Evolutionary conservation across 2,113 vertebrate species (phyloP).

Genomic region (Crypturellus undulatus): DNA sequence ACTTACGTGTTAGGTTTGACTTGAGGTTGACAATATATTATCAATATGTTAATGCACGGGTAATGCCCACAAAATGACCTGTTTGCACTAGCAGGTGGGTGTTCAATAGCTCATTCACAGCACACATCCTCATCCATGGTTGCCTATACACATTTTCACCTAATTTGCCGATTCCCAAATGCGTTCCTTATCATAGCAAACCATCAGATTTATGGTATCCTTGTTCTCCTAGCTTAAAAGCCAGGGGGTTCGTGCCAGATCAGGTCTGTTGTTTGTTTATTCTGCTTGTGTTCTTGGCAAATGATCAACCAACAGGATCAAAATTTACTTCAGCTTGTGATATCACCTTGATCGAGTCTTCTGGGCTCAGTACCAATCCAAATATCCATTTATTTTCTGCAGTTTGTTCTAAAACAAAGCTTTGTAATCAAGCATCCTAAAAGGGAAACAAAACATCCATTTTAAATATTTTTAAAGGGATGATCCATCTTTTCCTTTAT

Average conservation of each 20-base stretch:
- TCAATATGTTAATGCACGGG: constrained; percentile 7
- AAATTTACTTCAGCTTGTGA: not conserved
- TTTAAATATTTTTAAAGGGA: not conserved
- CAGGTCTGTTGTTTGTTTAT: not conserved
- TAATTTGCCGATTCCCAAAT: not conserved
- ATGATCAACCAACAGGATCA: not conserved
- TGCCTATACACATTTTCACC: not conserved
- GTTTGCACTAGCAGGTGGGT: constrained; percentile 29
- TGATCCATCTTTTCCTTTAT: not conserved
- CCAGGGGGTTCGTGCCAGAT: not conserved
- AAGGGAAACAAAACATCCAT: not conserved
- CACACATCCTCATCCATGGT: constrained; percentile 7
- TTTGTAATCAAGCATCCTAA: not conserved
- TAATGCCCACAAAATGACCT: constrained; percentile 43
- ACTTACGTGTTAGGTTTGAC: not conserved
- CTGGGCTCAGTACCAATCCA: not conserved
- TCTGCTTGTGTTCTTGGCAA: not conserved
- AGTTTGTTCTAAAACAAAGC: not conserved
- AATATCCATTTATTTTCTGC: not conserved
- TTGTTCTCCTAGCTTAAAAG: not conserved
- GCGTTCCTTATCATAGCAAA: not conserved
- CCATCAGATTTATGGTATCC: not conserved
- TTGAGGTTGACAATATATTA: not conserved
- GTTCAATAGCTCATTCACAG: constrained; percentile 10
- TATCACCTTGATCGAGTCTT: not conserved